phyloP scores from a whole-genome alignment of 1,140 invertebrate genomes.

The Forficula auricularia region DNA sequence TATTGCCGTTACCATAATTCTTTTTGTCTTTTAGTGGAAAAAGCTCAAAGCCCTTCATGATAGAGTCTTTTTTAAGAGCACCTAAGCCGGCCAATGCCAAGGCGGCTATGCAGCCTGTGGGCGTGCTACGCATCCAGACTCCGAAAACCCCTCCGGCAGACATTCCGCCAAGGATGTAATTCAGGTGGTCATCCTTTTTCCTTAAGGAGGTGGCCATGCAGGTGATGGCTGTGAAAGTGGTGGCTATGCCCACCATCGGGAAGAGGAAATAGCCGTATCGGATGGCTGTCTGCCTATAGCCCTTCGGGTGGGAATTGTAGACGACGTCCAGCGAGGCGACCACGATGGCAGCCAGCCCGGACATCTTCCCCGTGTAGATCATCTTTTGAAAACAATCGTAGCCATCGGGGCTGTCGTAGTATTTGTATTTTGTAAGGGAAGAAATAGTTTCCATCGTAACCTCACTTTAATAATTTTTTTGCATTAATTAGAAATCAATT shows the following conservation, averaged over 20 bases:
- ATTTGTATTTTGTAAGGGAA: slow-evolving; percentile 32
- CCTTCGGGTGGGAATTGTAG: slow-evolving; percentile 35
- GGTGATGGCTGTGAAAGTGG: slow-evolving; percentile 40
- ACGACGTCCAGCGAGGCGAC: slow-evolving; percentile 35
- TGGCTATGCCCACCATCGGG: slow-evolving; percentile 40
- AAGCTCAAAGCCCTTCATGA: too few species aligned
- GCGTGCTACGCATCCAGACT: slow-evolving; percentile 28
- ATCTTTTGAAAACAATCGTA: slow-evolving; percentile 42
- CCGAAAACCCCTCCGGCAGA: slow-evolving; percentile 36
- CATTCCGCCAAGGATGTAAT: slow-evolving; percentile 33
- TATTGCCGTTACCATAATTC: too few species aligned
- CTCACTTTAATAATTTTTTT: too few species aligned
- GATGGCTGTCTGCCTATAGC: slow-evolving; percentile 27
- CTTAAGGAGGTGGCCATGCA: slow-evolving; percentile 37
- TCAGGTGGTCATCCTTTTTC: slow-evolving; percentile 39
- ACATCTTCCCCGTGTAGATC: slow-evolving; percentile 37
- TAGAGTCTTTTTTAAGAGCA: slow-evolving; percentile 36
- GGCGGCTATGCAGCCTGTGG: slow-evolving; percentile 19
- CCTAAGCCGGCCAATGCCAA: slow-evolving; percentile 26
- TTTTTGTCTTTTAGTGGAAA: too few species aligned
- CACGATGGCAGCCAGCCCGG: slow-evolving; percentile 27
- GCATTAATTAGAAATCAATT: too few species aligned
- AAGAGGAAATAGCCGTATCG: slow-evolving; percentile 31
- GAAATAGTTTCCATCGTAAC: too few species aligned
- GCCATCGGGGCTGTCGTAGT: slow-evolving; percentile 54